A percentile compares a stretch with the other conserved stretches of the same genome.
phyloP scores from a whole-genome alignment of 2,113 vertebrate genomes.

The Solea solea region DNA sequence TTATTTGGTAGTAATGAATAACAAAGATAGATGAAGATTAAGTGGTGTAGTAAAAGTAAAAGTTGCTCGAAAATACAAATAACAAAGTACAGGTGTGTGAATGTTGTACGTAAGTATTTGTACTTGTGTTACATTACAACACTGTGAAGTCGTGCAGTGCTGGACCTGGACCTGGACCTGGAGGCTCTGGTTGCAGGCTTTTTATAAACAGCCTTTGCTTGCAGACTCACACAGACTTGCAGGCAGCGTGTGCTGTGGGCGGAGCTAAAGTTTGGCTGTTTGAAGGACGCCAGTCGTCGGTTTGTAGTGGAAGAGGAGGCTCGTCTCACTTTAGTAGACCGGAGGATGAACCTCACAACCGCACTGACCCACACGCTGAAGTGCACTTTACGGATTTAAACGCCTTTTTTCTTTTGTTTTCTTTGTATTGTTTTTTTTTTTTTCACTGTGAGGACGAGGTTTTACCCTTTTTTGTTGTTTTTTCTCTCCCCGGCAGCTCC shows the following conservation, averaged over 20 bases:
- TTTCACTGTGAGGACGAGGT: neutral
- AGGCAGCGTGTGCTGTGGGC: slow-evolving; percentile 53
- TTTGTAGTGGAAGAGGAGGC: slow-evolving; percentile 42
- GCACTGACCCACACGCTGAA: neutral
- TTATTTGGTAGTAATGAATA: too few relatives aligned
- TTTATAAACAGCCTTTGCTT: neutral
- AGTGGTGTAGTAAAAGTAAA: too few relatives aligned
- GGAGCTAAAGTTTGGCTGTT: slow-evolving; percentile 53
- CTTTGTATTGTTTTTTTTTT: neutral
- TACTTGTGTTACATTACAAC: too few relatives aligned
- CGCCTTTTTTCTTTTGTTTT: neutral
- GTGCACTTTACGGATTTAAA: slow-evolving; percentile 39
- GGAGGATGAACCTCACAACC: slow-evolving; percentile 12
- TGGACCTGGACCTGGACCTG: too few relatives aligned
- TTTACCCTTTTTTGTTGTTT: neutral
- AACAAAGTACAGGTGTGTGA: too few relatives aligned
- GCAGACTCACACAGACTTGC: neutral
- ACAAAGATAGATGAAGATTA: too few relatives aligned
- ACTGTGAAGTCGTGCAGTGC: too few relatives aligned
- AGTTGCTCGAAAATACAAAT: too few relatives aligned
- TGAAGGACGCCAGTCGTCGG: slow-evolving; percentile 16
- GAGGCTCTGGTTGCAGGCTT: neutral
- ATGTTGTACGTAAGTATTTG: too few relatives aligned
- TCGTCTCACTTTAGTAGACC: neutral
- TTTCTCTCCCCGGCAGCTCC: neutral